These are phyloP conservation scores for Chitala chitala DNA, from an alignment of 2,113 vertebrate genomes.

Conservation along the genomic window DNA sequence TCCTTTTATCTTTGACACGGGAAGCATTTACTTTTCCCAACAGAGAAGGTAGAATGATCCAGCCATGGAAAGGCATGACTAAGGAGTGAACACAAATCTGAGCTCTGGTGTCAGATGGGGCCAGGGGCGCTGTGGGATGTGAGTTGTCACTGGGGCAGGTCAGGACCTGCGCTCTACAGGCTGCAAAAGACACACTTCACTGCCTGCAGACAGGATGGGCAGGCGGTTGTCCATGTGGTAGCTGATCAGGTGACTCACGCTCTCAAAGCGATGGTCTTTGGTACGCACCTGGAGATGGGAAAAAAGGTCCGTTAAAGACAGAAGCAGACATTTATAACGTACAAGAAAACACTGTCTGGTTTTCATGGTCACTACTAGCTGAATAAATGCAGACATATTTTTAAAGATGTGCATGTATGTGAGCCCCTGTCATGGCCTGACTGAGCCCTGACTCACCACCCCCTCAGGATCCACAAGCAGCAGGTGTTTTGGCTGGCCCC, in stretches of 20 bases:
- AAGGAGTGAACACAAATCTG: not conserved
- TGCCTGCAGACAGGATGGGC: constrained; percentile 93
- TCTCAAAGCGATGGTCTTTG: constrained; percentile 94
- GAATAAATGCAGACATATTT: no score
- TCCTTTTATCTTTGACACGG: not conserved
- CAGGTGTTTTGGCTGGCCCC: constrained; percentile 87
- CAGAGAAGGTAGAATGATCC: not conserved
- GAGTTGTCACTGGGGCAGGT: constrained; percentile 30
- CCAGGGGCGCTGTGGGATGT: constrained; percentile 4
- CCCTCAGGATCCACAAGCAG: constrained; percentile 93
- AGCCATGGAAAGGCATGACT: not conserved
- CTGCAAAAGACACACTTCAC: constrained; percentile 93
- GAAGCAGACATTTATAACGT: no score
- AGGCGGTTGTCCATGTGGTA: constrained; percentile 98
- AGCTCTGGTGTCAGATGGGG: not conserved
- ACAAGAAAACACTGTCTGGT: no score
- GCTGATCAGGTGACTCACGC: constrained; percentile 94
- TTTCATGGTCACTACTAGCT: no score
- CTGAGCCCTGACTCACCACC: constrained; percentile 71
- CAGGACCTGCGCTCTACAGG: constrained; percentile 83
- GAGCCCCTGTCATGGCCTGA: constrained; percentile 23
- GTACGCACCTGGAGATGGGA: constrained; percentile 76
- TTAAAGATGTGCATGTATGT: not conserved
- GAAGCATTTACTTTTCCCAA: not conserved
- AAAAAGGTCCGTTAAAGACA: not conserved